A percentile compares a stretch with the other conserved stretches of the same genome.
phyloP scores from a whole-genome alignment of 1,140 invertebrate genomes.

The Magallana ariakensis region DNA sequence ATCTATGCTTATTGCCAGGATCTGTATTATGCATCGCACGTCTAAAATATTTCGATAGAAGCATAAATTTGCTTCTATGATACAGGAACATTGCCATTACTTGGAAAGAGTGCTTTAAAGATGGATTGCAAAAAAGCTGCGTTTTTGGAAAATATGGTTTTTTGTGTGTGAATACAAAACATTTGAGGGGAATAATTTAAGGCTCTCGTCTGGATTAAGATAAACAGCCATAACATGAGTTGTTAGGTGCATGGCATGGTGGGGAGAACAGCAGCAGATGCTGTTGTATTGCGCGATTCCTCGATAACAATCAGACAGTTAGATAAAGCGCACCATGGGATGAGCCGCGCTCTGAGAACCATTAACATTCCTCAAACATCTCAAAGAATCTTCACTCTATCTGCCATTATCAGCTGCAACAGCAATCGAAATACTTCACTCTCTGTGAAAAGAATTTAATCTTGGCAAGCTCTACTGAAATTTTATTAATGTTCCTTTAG shows the following conservation, averaged over 20 bases:
- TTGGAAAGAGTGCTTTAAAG: too few species aligned
- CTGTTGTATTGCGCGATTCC: conserved; percentile 26
- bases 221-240: background rate
- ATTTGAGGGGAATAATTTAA: conserved; percentile 13
- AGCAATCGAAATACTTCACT: background rate
- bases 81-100: too few species aligned
- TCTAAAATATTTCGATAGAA: too few species aligned
- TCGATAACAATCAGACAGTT: conserved; percentile 16
- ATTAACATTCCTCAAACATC: conserved; percentile 12
- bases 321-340: background rate
- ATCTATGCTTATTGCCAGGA: background rate
- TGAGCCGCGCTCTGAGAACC: background rate
- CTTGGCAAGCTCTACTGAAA: background rate
- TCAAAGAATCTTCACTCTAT: background rate
- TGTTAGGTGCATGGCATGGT: background rate
- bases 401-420: conserved; percentile 24
- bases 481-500: background rate
- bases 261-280: background rate
- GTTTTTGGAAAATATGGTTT: too few species aligned
- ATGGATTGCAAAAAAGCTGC: too few species aligned
- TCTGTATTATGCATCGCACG: too few species aligned
- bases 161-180: background rate
- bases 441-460: conserved; percentile 16
- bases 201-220: background rate
- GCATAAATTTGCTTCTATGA: too few species aligned